phyloP scores from a whole-genome alignment of 2,888 invertebrate genomes.

The Leptogaster cylindrica region DNA sequence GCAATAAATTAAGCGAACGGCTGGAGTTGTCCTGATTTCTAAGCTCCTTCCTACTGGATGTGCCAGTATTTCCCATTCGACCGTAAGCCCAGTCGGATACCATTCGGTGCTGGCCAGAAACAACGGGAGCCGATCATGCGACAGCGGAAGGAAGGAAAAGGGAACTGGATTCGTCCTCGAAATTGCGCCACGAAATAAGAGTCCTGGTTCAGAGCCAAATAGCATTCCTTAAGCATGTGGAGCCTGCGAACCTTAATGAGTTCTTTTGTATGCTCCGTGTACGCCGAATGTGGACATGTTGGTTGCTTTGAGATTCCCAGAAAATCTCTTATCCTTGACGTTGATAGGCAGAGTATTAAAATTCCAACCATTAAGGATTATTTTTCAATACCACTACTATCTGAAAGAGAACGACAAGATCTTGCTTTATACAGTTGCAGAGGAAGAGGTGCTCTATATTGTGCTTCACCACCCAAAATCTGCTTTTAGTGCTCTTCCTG shows the following conservation, averaged over 20 bases:
- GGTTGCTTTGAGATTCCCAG: no score
- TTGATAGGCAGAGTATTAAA: no score
- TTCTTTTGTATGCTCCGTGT: slow-evolving; percentile 13
- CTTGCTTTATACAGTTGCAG: no score
- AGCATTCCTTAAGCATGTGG: slow-evolving; percentile 18
- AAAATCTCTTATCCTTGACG: no score
- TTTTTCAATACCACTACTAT: no score
- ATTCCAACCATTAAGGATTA: no score
- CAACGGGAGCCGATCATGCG: not conserved
- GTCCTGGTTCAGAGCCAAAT: slow-evolving; percentile 24
- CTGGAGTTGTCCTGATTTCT: slow-evolving; percentile 6
- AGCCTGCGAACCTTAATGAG: slow-evolving; percentile 25
- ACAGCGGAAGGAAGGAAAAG: not conserved
- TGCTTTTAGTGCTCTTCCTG: no score
- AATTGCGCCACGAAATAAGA: slow-evolving; percentile 11
- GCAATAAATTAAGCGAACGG: slow-evolving; percentile 40
- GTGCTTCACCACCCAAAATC: no score
- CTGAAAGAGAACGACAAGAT: no score
- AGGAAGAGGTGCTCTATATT: no score
- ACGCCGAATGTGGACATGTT: not conserved
- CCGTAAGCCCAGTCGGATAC: slow-evolving; percentile 9
- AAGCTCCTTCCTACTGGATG: not conserved
- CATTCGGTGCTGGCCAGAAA: not conserved
- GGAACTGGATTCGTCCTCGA: not conserved
- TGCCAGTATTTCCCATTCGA: slow-evolving; percentile 15